Evolutionary conservation across 2,113 vertebrate genomes (phyloP).

Genomic region (Embiotoca jacksoni): DNA sequence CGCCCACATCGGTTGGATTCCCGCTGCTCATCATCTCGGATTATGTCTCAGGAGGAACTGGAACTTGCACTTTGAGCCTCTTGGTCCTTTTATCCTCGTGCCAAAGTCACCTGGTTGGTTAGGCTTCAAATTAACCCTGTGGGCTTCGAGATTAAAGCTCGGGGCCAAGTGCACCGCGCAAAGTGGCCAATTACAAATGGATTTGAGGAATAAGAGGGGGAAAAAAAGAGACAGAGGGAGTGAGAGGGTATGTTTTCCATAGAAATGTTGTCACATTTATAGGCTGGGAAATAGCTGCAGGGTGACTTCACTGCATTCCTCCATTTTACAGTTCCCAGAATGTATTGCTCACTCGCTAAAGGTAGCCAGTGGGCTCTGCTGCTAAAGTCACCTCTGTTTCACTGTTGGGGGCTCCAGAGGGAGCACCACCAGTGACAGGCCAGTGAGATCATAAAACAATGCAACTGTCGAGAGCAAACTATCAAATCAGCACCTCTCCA

Average conservation of each 20-base stretch:
- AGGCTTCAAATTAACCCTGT: constrained; percentile 39
- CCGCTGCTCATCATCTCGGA: constrained; percentile 56
- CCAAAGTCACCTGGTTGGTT: constrained; percentile 46
- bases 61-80: constrained; percentile 36
- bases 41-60: constrained; percentile 38
- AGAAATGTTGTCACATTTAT: constrained; percentile 82
- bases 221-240: constrained; percentile 28
- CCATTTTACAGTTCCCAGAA: constrained; percentile 74
- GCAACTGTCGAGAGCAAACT: constrained; percentile 29
- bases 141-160: constrained; percentile 48
- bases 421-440: constrained; percentile 45
- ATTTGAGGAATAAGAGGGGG: constrained; percentile 37
- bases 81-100: constrained; percentile 35
- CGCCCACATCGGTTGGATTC: constrained; percentile 22
- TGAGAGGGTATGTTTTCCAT: constrained; percentile 75
- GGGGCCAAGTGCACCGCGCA: constrained; percentile 25
- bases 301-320: constrained; percentile 81
- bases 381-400: constrained; percentile 59
- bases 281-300: constrained; percentile 78
- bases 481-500: constrained; percentile 18
- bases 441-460: constrained; percentile 57
- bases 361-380: constrained; percentile 56
- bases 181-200: constrained; percentile 69
- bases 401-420: constrained; percentile 11
- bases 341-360: constrained; percentile 52